Percentiles rank a stretch among this genome's conserved stretches.
These are phyloP conservation scores for Drosophila watanabei DNA, from an alignment of 1,140 invertebrate species.

Conservation along the genomic window DNA sequence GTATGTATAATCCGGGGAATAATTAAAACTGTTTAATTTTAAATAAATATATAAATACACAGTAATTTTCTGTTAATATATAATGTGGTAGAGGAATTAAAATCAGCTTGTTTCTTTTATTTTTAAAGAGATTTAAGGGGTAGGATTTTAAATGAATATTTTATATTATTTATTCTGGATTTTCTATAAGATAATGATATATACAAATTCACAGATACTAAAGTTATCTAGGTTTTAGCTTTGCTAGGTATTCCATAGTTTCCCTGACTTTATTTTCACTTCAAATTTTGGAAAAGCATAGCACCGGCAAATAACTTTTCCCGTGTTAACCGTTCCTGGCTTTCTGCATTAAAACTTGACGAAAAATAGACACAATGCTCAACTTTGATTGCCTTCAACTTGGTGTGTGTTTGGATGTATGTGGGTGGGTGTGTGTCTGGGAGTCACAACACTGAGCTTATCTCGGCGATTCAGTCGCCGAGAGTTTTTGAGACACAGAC, in stretches of 20 bases:
- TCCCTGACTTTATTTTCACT: conserved; percentile 30
- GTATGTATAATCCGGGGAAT: conserved; percentile 3
- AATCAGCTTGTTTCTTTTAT: not conserved
- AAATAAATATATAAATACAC: conserved; percentile 13
- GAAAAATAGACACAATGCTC: conserved; percentile 36
- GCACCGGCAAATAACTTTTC: conserved; percentile 17
- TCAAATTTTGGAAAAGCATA: conserved; percentile 3
- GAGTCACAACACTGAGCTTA: conserved; percentile 34
- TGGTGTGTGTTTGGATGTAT: not conserved
- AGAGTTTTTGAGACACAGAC: conserved; percentile 50
- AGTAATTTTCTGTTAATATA: conserved; percentile 9
- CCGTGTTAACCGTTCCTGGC: not conserved
- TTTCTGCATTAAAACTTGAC: conserved; percentile 14
- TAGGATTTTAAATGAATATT: not conserved
- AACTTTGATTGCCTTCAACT: conserved; percentile 68
- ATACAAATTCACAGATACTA: not conserved
- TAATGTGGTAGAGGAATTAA: not conserved
- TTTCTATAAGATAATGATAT: too few species aligned
- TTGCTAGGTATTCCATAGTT: not conserved
- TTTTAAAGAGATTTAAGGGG: not conserved
- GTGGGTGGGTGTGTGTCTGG: conserved; percentile 2
- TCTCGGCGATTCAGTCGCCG: conserved; percentile 61
- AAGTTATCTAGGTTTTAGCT: too few species aligned
- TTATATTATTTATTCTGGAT: not conserved
- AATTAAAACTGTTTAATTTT: conserved; percentile 33